These are phyloP conservation scores for Percina caprodes DNA, from an alignment of 2,113 vertebrate species.

Conservation along the genomic window DNA sequence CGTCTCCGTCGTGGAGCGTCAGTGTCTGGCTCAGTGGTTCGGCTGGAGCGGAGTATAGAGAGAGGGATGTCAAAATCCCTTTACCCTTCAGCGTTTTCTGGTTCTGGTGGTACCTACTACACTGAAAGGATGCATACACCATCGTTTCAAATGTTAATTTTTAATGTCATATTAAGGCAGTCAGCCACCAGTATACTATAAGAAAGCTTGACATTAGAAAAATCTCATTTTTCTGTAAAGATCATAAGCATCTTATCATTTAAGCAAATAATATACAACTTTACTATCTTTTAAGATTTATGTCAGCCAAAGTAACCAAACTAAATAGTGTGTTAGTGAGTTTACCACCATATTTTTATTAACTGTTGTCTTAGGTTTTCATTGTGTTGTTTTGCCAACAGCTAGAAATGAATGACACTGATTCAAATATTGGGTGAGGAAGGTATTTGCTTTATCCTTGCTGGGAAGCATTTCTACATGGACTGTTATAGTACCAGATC, in stretches of 20 bases:
- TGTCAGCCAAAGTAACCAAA: not conserved
- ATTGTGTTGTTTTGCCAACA: not conserved
- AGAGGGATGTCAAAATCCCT: not conserved
- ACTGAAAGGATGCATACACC: not conserved
- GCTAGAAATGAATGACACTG: not conserved
- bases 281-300: not conserved
- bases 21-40: conserved; percentile 18
- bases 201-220: too few species aligned
- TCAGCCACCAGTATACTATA: not conserved
- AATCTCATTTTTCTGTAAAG: not conserved
- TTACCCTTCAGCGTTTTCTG: not conserved
- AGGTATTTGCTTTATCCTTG: not conserved
- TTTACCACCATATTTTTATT: not conserved
- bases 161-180: not conserved
- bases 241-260: not conserved
- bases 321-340: not conserved
- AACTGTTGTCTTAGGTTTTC: not conserved
- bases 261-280: not conserved
- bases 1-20: conserved; percentile 16
- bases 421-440: not conserved
- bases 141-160: not conserved
- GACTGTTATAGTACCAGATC: not conserved
- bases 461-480: not conserved
- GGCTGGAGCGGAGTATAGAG: not conserved
- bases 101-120: not conserved